These are phyloP conservation scores for Leontocebus nigricollis DNA, from an alignment of 2,797 vertebrate genomes.

Conservation along the genomic window DNA sequence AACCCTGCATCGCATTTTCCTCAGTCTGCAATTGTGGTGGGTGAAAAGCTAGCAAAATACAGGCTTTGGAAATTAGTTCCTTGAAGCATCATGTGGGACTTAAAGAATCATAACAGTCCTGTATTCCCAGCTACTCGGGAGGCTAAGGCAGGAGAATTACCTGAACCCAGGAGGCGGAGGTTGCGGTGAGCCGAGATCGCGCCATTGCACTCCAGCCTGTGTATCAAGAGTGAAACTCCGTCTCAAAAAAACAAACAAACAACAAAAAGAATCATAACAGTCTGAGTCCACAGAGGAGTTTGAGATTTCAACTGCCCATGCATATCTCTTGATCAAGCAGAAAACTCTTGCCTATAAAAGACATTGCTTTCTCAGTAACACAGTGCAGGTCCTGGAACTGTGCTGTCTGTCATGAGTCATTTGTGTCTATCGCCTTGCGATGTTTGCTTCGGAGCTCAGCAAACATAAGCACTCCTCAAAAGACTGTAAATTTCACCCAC, in stretches of 20 bases:
- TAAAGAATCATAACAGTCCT: neutral
- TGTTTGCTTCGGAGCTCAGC: neutral
- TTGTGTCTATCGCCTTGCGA: neutral
- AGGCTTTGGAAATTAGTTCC: neutral
- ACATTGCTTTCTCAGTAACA: neutral
- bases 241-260: no score
- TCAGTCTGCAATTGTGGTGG: neutral
- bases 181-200: no score
- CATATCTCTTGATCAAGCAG: neutral
- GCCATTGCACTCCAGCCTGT: no score
- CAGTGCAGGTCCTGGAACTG: accelerated
- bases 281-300: neutral
- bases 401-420: neutral
- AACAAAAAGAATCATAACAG: neutral
- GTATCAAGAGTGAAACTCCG: no score
- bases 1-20: neutral
- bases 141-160: no score
- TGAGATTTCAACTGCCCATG: neutral
- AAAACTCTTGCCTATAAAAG: neutral
- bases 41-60: neutral
- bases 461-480: neutral
- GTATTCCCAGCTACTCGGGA: no score
- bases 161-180: no score
- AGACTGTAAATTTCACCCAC: neutral
- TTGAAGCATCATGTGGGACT: accelerated